Percentiles rank a stretch among this genome's conserved stretches.
These are phyloP conservation scores for Enteromius mattozi DNA, from an alignment of 2,797 vertebrate genomes.

Conservation along the genomic window DNA sequence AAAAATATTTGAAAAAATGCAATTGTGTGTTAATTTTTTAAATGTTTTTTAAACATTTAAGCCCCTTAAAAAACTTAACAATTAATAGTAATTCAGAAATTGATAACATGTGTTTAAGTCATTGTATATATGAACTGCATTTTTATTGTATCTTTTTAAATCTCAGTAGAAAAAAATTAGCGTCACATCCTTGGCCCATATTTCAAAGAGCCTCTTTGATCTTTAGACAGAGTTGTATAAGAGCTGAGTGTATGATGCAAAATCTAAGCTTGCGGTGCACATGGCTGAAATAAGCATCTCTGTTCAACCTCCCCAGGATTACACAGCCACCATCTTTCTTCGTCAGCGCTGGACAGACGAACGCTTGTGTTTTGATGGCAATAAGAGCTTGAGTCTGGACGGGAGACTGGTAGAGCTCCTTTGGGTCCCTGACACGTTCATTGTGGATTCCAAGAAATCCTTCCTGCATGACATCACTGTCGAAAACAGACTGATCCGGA, in stretches of 20 bases:
- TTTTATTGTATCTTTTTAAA: not conserved
- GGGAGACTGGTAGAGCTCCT: constrained; percentile 91
- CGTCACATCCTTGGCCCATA: not conserved
- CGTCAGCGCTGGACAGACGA: constrained; percentile 92
- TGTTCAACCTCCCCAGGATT: constrained; percentile 79
- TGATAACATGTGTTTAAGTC: not conserved
- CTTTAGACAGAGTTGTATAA: constrained; percentile 18
- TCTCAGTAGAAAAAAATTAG: not conserved
- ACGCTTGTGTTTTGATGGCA: constrained; percentile 88
- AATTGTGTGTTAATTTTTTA: too few species aligned
- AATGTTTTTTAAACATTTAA: too few species aligned
- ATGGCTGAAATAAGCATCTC: not conserved
- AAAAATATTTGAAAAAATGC: too few species aligned
- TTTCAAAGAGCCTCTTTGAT: constrained; percentile 18
- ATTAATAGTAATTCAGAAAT: not conserved
- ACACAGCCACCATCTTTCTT: constrained; percentile 92
- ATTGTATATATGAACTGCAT: not conserved
- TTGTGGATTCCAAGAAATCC: constrained; percentile 92
- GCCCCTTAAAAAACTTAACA: too few species aligned
- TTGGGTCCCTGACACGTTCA: constrained; percentile 92
- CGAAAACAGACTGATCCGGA: constrained; percentile 91
- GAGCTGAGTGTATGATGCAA: constrained; percentile 16
- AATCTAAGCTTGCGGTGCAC: constrained; percentile 27
- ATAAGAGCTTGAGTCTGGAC: constrained; percentile 91
- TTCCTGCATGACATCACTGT: constrained; percentile 94